phyloP scores from a whole-genome alignment of 2,888 invertebrate genomes.

The Mesochorus sp. region DNA sequence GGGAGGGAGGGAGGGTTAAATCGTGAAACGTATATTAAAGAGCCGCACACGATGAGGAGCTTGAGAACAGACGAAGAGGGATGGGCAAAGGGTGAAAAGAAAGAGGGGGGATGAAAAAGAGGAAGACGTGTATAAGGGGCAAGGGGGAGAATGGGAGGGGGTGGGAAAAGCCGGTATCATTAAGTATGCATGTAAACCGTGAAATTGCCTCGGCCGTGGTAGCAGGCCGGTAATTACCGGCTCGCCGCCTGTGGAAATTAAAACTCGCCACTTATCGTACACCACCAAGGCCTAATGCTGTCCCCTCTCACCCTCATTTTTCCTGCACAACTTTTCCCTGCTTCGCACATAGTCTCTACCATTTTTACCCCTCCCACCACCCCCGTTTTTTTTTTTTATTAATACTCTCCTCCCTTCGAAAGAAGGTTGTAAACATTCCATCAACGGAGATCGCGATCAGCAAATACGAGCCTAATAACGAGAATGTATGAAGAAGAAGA shows the following conservation, averaged over 20 bases:
- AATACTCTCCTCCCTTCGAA: slow-evolving; percentile 1
- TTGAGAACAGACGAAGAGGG: slow-evolving; percentile 16
- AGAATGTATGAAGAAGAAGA: background rate
- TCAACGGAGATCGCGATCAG: background rate
- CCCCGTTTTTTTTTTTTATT: background rate
- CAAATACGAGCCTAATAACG: background rate
- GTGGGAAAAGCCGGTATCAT: slow-evolving; percentile 64
- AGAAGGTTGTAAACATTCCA: slow-evolving; percentile 12
- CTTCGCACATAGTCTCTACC: background rate
- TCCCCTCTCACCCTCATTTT: background rate
- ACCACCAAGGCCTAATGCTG: slow-evolving; percentile 54
- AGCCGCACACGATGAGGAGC: slow-evolving; percentile 8
- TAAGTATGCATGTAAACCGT: slow-evolving; percentile 75
- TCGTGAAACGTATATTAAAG: slow-evolving; percentile 30
- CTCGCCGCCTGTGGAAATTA: slow-evolving; percentile 70
- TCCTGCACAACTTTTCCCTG: slow-evolving; percentile 5
- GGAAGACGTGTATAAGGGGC: background rate
- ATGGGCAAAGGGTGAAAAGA: background rate
- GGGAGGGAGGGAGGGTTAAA: background rate
- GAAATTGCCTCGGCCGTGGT: slow-evolving; percentile 69
- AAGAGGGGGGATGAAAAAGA: slow-evolving; percentile 45
- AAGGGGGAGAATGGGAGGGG: background rate
- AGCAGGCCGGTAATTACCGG: slow-evolving; percentile 70
- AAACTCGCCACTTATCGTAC: slow-evolving; percentile 71
- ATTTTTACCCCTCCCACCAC: too few species aligned